Evolutionary conservation across 2,113 vertebrate species (phyloP).

Genomic region (Pelecanoides urinatrix): DNA sequence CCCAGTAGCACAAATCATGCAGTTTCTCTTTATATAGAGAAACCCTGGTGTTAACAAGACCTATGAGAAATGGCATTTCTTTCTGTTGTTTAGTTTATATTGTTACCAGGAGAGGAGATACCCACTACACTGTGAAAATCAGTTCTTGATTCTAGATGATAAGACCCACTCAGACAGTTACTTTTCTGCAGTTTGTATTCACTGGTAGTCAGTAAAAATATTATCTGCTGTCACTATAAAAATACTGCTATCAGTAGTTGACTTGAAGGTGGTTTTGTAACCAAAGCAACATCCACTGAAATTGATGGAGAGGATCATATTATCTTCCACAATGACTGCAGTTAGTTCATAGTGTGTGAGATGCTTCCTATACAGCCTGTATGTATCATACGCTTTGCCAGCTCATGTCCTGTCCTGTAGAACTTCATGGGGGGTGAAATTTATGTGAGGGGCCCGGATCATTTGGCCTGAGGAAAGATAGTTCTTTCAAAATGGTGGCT

Average conservation of each 20-base stretch:
- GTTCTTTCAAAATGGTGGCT: neutral
- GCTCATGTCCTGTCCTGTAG: neutral
- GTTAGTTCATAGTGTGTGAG: neutral
- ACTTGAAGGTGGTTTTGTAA: neutral
- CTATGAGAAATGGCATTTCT: neutral
- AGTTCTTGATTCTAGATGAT: neutral
- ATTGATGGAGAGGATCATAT: neutral
- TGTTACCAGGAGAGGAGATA: neutral
- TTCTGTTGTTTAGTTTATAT: neutral
- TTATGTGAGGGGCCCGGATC: neutral
- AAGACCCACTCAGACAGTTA: neutral
- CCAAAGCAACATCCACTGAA: neutral
- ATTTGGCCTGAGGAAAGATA: neutral
- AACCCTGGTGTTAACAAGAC: neutral
- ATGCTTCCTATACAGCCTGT: neutral
- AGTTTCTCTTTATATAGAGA: neutral
- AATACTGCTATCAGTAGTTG: neutral
- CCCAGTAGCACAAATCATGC: neutral
- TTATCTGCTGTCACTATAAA: neutral
- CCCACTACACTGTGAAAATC: neutral
- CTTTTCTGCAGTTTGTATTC: neutral
- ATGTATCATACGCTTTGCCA: neutral
- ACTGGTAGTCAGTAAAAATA: neutral
- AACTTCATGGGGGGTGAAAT: neutral
- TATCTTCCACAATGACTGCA: neutral